Conservation (phyloP, 2,888 invertebrate genomes). For the Pristionchus maxplancki region DNA sequence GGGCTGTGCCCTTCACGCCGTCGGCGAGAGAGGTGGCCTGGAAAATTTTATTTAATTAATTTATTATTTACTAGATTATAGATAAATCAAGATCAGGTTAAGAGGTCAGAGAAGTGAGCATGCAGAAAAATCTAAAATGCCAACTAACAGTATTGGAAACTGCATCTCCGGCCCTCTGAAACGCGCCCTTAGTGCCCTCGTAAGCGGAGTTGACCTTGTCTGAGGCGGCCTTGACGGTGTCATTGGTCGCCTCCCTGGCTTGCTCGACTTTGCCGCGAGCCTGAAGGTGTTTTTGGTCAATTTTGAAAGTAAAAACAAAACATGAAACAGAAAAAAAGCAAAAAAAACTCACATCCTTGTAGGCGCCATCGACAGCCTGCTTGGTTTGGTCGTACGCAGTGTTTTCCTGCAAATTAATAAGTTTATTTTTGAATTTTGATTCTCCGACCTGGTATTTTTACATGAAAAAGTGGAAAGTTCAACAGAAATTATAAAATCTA, state of each 20-base stretch:
- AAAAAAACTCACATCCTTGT: not conserved
- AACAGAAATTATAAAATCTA: too few relatives aligned
- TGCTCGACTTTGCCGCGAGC: not conserved
- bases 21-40: not conserved
- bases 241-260: not conserved
- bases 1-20: not conserved
- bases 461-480: too few relatives aligned
- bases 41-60: not conserved
- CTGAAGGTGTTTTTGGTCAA: not conserved
- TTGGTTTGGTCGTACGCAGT: not conserved
- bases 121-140: not conserved
- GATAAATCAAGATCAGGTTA: too few relatives aligned
- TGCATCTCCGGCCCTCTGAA: not conserved
- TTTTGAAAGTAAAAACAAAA: not conserved
- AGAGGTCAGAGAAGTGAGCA: not conserved
- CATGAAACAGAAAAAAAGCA: not conserved
- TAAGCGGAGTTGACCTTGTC: constrained; percentile 4
- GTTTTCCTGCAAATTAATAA: not conserved
- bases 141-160: not conserved
- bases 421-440: too few relatives aligned
- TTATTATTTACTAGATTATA: not conserved
- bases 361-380: not conserved
- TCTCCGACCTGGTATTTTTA: too few relatives aligned
- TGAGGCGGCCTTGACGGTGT: not conserved
- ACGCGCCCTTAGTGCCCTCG: constrained; percentile 4